Evolutionary conservation across 2,797 vertebrate genomes (phyloP).

Genomic region (Gila robusta): DNA sequence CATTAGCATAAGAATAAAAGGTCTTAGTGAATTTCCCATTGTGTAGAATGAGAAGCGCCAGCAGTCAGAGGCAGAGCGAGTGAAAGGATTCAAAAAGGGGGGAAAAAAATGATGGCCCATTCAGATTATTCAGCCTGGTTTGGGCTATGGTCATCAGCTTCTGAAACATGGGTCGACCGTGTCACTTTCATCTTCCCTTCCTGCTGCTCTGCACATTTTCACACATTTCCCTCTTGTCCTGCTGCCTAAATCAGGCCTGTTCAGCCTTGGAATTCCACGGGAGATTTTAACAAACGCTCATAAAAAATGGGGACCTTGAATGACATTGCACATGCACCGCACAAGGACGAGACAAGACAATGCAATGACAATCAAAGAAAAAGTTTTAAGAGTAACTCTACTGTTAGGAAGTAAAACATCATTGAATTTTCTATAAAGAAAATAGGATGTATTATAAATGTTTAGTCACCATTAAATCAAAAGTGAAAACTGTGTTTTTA

Average conservation of each 20-base stretch:
- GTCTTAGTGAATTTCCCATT: constrained; percentile 96
- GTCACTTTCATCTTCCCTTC: constrained; percentile 92
- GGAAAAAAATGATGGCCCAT: constrained; percentile 89
- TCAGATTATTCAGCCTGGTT: constrained; percentile 88
- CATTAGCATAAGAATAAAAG: constrained; percentile 98
- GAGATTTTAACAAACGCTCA: constrained; percentile 91
- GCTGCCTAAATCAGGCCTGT: constrained; percentile 87
- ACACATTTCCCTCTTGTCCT: constrained; percentile 48
- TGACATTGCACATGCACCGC: constrained; percentile 77
- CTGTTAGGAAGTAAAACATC: background rate
- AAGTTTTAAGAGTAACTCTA: constrained; percentile 65
- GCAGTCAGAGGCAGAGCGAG: constrained; percentile 87
- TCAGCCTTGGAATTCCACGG: constrained; percentile 85
- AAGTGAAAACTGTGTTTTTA: background rate
- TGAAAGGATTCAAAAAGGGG: constrained; percentile 81
- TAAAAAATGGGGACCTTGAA: constrained; percentile 75
- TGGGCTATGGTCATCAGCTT: constrained; percentile 83
- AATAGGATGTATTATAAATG: background rate
- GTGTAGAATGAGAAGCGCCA: constrained; percentile 93
- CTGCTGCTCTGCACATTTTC: constrained; percentile 60
- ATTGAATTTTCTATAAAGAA: background rate
- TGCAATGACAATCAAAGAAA: constrained; percentile 55
- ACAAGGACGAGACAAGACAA: constrained; percentile 66
- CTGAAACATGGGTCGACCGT: constrained; percentile 86
- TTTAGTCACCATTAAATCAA: background rate